These are phyloP conservation scores for Sibirionetta formosa DNA, from an alignment of 2,797 vertebrate species.

Conservation along the genomic window DNA sequence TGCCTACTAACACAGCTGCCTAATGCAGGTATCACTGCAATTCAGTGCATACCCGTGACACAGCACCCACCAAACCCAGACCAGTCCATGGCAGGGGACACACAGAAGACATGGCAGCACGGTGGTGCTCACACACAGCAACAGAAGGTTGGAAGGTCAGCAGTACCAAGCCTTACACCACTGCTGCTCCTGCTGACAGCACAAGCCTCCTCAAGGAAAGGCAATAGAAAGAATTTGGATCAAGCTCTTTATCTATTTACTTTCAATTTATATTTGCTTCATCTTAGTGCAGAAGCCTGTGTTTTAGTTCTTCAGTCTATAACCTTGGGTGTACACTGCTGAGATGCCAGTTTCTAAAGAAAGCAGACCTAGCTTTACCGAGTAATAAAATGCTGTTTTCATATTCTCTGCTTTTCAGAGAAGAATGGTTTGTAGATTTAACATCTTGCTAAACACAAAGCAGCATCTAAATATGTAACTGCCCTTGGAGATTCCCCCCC, in stretches of 20 bases:
- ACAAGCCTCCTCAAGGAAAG: background rate
- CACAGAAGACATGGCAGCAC: background rate
- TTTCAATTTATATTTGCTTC: background rate
- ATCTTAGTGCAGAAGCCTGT: background rate
- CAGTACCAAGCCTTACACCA: background rate
- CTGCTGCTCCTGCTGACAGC: background rate
- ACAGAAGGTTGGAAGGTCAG: too few relatives aligned
- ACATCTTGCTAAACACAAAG: background rate
- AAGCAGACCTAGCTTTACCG: background rate
- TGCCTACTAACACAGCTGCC: background rate
- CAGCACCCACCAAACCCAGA: background rate
- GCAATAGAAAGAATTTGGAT: background rate
- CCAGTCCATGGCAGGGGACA: background rate
- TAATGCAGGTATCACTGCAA: background rate
- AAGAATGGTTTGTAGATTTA: background rate
- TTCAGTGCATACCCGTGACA: background rate
- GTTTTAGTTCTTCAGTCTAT: background rate
- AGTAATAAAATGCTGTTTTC: background rate
- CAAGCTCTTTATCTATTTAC: background rate
- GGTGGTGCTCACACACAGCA: background rate
- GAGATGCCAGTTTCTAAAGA: background rate
- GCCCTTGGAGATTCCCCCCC: background rate
- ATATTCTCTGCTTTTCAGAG: background rate
- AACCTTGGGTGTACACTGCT: fast-evolving
- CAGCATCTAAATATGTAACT: background rate